Base-by-base conservation (phyloP, 1,140 invertebrate genomes). In the Neodiprion fabricii region DNA sequence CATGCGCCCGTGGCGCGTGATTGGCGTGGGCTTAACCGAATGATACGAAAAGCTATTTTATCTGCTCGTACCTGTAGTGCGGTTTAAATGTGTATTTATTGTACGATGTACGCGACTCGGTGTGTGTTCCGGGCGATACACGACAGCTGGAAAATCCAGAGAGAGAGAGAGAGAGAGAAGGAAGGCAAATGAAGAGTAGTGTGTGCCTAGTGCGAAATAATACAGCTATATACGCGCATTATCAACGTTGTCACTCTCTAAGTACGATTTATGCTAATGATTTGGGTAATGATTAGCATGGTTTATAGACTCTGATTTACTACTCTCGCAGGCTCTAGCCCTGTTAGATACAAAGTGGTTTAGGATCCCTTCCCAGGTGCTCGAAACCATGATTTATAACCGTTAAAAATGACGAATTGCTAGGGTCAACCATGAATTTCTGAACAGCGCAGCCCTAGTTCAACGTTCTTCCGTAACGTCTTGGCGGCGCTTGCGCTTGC, bases 341-440 rank as follows among this genome's bases (percentile, higher is more conserved):
- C 53, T 17, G n/a, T 61, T 61, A 61, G 53, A 61, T 61, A 61
- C 53, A 61, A 61, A 61, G 53, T 9, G 53, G 53, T 17, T 61
- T 61, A 61, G 11, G 53, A 17, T 61, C 53, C 53, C 53, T 61
- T 61, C 11, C 53, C 53, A 61, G 53, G 53, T 61, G 53, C 53
- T 61, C 53, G 14, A 61, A 61, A 61, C n/a, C 53, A 61, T 61
- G 53, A 61, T 61, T 61, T 61, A 61, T 61, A 61, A 12, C 11
- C 53, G 53, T 61, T 61, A 61, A 61, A 61, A 61, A 61, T 61
- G 53, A 61, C 53, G 53, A 61, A 61, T 61, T 61, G 53, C 53
- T 17, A 17, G 53, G 53, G 53, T 17, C 53, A 17, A 61, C 53
- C 53, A 61, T 61, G 53, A 61, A 61, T 61, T 61, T 61, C 53